Conservation (phyloP, 2,888 invertebrate genomes). For the Ophion costatus region DNA sequence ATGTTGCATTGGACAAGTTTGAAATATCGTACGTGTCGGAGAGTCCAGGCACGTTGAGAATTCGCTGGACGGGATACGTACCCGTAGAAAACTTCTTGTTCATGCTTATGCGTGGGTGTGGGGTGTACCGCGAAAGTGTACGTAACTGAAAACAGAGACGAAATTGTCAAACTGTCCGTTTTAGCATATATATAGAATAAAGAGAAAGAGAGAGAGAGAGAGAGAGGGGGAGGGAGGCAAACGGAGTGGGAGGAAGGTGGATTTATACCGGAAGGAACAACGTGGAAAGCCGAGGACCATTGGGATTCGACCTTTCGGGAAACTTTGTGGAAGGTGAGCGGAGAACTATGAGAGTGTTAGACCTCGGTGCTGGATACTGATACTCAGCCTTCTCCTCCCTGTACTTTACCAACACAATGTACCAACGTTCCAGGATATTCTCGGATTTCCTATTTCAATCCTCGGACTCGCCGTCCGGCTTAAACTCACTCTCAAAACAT, state of each 20-base stretch:
- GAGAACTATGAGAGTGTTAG: constrained; percentile 37
- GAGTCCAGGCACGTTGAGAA: constrained; percentile 43
- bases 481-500: constrained; percentile 49
- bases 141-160: constrained; percentile 40
- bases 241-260: background rate
- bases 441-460: constrained; percentile 48
- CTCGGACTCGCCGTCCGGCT: constrained; percentile 31
- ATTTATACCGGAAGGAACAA: constrained; percentile 52
- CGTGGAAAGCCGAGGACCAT: constrained; percentile 53
- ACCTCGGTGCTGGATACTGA: constrained; percentile 24
- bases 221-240: constrained; percentile 8
- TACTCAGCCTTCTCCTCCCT: constrained; percentile 16
- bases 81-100: constrained; percentile 21
- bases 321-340: constrained; percentile 62
- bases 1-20: constrained; percentile 32
- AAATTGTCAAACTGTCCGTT: constrained; percentile 56
- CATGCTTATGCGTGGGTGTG: background rate
- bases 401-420: constrained; percentile 24
- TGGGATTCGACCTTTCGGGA: constrained; percentile 61
- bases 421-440: constrained; percentile 37
- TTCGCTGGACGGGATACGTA: constrained; percentile 29
- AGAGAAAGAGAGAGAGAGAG: background rate
- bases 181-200: constrained; percentile 35
- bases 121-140: constrained; percentile 34
- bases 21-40: constrained; percentile 50